Conservation (phyloP, 1,140 invertebrate species). For the Eubasilissa regina region DNA sequence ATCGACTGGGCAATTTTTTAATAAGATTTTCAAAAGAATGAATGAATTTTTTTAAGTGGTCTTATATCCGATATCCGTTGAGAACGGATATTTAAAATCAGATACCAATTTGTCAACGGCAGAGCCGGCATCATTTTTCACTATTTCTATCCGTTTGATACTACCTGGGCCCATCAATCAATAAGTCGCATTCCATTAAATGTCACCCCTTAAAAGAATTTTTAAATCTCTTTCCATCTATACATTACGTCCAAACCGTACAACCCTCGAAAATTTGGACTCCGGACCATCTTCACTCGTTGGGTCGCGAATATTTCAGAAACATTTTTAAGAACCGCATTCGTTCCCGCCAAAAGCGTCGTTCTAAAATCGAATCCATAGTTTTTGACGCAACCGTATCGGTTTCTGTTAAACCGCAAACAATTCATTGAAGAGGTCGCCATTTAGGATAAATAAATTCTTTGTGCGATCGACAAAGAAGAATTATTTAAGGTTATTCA, state of each 20-base stretch:
- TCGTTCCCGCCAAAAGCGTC: not conserved
- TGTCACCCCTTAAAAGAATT: not conserved
- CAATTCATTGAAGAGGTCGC: slow-evolving; percentile 32
- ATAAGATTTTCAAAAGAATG: no score
- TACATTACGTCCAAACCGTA: not conserved
- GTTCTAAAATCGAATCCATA: slow-evolving; percentile 16
- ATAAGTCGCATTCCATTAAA: not conserved
- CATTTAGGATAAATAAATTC: slow-evolving; percentile 28
- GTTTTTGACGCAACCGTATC: slow-evolving; percentile 21
- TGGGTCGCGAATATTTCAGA: not conserved
- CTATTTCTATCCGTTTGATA: not conserved
- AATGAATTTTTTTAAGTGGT: no score
- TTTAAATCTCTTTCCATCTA: not conserved
- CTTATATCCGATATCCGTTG: no score
- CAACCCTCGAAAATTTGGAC: not conserved
- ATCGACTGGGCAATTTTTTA: no score
- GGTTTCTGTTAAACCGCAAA: slow-evolving; percentile 20
- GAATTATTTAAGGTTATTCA: slow-evolving; percentile 48
- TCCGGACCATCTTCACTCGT: not conserved
- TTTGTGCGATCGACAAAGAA: slow-evolving; percentile 31
- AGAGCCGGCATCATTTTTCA: not conserved
- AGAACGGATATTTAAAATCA: no score
- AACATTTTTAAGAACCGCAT: not conserved
- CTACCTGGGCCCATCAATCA: slow-evolving; percentile 4
- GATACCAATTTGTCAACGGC: slow-evolving; percentile 6